Conservation (phyloP, 2,113 vertebrate genomes). For the Plecotus auritus region DNA sequence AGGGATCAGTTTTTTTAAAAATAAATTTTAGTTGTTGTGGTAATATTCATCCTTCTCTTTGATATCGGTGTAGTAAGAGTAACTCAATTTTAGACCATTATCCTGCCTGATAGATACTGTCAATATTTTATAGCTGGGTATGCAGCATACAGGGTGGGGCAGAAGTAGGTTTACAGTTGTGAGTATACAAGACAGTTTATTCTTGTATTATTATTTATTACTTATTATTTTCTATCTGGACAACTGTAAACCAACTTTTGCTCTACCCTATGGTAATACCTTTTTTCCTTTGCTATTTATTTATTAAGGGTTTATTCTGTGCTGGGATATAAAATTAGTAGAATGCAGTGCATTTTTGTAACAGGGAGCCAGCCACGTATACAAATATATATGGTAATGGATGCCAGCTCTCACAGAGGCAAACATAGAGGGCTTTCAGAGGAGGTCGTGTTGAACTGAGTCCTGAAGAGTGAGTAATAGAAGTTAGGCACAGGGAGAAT, state of each 20-base stretch:
- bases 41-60: neutral
- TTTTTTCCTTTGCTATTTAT: neutral
- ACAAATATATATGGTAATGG: neutral
- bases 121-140: neutral
- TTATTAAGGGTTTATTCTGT: conserved; percentile 32
- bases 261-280: neutral
- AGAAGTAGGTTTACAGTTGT: neutral
- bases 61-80: neutral
- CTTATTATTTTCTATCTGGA: neutral
- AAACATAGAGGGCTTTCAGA: neutral
- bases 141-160: neutral
- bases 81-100: neutral
- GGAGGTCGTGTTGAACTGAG: neutral
- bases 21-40: neutral
- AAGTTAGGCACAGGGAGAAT: neutral
- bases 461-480: neutral
- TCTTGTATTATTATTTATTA: neutral
- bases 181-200: neutral
- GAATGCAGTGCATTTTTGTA: neutral
- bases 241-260: neutral
- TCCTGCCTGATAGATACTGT: neutral
- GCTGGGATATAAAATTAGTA: neutral
- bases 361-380: neutral
- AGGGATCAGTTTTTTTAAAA: neutral
- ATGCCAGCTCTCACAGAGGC: neutral